Conservation (phyloP, 1,140 invertebrate species). For the Drosophila pseudoananassae region DNA sequence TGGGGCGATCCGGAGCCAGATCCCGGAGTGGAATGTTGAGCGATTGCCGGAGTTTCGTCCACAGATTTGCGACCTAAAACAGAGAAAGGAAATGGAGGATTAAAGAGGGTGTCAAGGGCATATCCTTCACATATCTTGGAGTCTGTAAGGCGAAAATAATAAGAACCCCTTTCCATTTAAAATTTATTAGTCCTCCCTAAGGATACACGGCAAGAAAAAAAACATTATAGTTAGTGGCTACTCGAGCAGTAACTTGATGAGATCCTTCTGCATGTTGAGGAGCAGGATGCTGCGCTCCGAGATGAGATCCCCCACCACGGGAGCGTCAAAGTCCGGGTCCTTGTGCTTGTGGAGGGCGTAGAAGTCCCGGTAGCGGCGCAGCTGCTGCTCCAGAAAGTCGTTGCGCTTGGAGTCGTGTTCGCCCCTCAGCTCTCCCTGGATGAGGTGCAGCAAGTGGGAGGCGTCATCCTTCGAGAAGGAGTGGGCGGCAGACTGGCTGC, state of each 20-base stretch:
- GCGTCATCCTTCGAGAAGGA: background rate
- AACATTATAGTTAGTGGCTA: background rate
- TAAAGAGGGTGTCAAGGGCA: no score
- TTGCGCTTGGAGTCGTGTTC: slow-evolving; percentile 5
- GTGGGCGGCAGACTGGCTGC: background rate
- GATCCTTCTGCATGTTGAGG: slow-evolving; percentile 66
- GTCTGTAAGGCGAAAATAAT: no score
- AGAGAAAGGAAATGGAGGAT: background rate
- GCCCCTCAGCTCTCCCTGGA: slow-evolving; percentile 59
- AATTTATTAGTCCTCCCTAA: background rate
- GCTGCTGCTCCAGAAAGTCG: slow-evolving; percentile 55
- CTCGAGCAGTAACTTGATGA: slow-evolving; percentile 58
- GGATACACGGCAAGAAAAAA: background rate
- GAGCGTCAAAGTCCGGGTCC: slow-evolving; percentile 10
- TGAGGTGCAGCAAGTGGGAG: slow-evolving; percentile 34
- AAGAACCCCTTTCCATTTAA: background rate
- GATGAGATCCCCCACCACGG: background rate
- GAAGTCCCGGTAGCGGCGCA: slow-evolving; percentile 56
- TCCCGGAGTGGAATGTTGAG: slow-evolving; percentile 54
- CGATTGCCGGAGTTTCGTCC: slow-evolving; percentile 42
- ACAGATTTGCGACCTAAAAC: slow-evolving; percentile 68
- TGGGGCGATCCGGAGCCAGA: slow-evolving; percentile 59
- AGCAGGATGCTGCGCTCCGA: slow-evolving; percentile 52
- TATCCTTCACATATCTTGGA: no score
- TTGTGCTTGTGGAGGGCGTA: slow-evolving; percentile 7